phyloP scores from a whole-genome alignment of 1,140 invertebrate species.

The Popillia japonica region DNA sequence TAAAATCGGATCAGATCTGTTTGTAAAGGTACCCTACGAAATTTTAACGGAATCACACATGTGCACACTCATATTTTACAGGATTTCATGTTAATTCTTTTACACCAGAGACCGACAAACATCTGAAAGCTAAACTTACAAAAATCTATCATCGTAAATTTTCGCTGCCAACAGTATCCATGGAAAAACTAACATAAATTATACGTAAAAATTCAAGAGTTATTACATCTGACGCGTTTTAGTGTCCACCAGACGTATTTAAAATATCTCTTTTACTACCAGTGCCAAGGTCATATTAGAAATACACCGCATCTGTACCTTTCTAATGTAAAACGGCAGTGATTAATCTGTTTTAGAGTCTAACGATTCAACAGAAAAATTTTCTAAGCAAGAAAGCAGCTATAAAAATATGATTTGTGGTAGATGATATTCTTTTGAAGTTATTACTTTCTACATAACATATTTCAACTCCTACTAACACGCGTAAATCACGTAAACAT shows the following conservation, averaged over 20 bases:
- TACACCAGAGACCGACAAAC: not conserved
- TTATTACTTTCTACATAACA: not conserved
- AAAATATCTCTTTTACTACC: constrained; percentile 15
- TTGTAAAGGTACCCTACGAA: too few species aligned
- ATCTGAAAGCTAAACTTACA: not conserved
- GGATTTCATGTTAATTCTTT: not conserved
- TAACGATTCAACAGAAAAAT: constrained; percentile 2
- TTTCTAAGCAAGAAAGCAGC: not conserved
- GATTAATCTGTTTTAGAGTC: not conserved
- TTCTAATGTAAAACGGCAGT: not conserved
- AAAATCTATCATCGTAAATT: not conserved
- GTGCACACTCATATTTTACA: not conserved
- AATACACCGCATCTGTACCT: not conserved
- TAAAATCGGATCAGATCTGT: too few species aligned
- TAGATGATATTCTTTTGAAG: constrained; percentile 6
- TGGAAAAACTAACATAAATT: not conserved
- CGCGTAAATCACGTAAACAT: not conserved
- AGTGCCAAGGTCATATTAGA: not conserved
- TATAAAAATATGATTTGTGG: constrained; percentile 13
- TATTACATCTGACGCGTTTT: constrained; percentile 1
- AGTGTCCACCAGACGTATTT: not conserved
- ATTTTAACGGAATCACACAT: too few species aligned
- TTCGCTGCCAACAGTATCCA: not conserved
- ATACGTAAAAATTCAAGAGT: not conserved
- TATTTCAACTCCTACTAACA: not conserved